phyloP scores from a whole-genome alignment of 1,140 invertebrate species.

The Danaus plexippus region DNA sequence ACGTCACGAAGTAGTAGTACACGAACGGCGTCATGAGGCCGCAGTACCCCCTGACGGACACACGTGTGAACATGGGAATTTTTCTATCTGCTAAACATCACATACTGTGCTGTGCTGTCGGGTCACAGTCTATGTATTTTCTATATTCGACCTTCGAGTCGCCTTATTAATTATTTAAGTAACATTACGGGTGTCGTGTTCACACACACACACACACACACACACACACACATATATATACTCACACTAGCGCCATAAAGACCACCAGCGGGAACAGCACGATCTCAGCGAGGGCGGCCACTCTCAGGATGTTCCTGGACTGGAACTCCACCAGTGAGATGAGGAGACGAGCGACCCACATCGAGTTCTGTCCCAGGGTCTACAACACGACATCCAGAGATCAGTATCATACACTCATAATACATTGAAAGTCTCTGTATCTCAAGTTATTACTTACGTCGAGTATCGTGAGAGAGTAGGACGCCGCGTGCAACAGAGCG shows the following conservation, averaged over 20 bases:
- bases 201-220: no score
- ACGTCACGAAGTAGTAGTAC: conserved; percentile 94
- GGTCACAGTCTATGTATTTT: no score
- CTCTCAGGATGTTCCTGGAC: conserved; percentile 87
- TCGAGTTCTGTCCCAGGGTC: conserved; percentile 89
- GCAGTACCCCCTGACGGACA: conserved; percentile 80
- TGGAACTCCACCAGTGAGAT: conserved; percentile 91
- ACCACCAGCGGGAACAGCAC: conserved; percentile 91
- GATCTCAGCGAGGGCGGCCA: conserved; percentile 92
- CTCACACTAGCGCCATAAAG: conserved; percentile 89
- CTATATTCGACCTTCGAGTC: no score
- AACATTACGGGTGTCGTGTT: no score
- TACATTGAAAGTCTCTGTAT: conserved; percentile 1
- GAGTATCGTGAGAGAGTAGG: conserved; percentile 88
- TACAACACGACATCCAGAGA: conserved; percentile 46
- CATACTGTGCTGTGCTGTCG: no score
- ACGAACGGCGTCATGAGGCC: conserved; percentile 91
- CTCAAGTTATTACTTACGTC: conserved; percentile 82
- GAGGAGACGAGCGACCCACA: conserved; percentile 88
- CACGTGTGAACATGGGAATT: not conserved
- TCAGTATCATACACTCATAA: not conserved
- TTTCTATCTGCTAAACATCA: no score
- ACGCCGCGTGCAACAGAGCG: conserved; percentile 91
- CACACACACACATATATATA: conserved; percentile 29
- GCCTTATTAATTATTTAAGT: no score